phyloP scores from a whole-genome alignment of 2,888 invertebrate species.

The Lydus trimaculatus region DNA sequence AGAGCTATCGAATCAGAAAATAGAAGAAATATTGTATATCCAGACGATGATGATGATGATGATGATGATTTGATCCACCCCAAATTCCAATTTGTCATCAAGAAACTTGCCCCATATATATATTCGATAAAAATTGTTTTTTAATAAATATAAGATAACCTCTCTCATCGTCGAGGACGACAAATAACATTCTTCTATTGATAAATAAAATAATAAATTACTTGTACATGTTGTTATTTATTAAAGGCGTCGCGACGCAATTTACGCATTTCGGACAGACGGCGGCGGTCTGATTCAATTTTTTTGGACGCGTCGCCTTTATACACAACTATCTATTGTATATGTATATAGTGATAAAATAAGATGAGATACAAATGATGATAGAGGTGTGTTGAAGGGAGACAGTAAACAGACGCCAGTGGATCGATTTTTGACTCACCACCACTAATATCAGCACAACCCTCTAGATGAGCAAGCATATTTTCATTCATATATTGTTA shows the following conservation, averaged over 20 bases:
- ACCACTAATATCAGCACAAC: no score
- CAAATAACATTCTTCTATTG: not conserved
- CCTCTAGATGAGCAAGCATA: no score
- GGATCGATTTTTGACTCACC: not conserved
- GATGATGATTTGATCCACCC: not conserved
- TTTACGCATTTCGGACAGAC: constrained; percentile 1
- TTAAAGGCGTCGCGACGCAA: constrained; percentile 2
- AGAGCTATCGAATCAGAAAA: not conserved
- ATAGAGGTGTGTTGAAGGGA: not conserved
- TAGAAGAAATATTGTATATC: not conserved
- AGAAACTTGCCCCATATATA: no score
- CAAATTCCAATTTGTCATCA: no score
- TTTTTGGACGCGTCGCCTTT: no score
- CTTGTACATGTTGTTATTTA: not conserved
- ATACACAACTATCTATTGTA: no score
- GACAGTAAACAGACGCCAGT: not conserved
- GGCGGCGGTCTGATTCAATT: not conserved
- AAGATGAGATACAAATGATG: not conserved
- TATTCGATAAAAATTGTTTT: no score
- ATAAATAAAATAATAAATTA: constrained; percentile 1
- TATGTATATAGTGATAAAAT: not conserved
- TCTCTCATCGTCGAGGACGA: not conserved
- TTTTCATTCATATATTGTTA: not conserved
- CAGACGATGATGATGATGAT: no score
- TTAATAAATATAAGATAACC: no score